These are phyloP conservation scores for Periophthalmus modestus DNA, from an alignment of 2,113 vertebrate species.

Conservation along the genomic window DNA sequence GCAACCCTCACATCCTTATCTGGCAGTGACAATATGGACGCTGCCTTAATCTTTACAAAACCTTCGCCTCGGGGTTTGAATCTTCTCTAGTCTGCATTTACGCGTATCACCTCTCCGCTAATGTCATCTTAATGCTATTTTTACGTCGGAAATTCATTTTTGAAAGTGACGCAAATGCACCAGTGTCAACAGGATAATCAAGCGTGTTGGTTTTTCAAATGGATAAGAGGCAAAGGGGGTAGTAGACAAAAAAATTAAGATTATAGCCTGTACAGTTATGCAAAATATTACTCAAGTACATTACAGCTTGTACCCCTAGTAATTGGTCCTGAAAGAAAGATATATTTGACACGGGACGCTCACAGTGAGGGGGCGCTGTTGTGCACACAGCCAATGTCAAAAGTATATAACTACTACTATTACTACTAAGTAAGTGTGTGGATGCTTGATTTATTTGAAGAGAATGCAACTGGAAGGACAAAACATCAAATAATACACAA, in stretches of 20 bases:
- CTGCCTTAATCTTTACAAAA: background rate
- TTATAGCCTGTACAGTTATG: slow-evolving; percentile 25
- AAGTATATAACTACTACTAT: too few species aligned
- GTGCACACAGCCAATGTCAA: too few species aligned
- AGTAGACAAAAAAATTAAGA: slow-evolving; percentile 26
- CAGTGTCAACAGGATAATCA: slow-evolving; percentile 31
- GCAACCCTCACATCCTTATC: background rate
- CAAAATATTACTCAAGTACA: too few species aligned
- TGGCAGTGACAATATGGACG: background rate
- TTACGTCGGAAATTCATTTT: slow-evolving; percentile 17
- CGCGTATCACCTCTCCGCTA: slow-evolving; percentile 7
- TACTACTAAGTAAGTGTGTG: too few species aligned
- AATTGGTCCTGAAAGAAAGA: too few species aligned
- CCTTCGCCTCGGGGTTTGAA: background rate
- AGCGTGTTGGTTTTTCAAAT: slow-evolving; percentile 24
- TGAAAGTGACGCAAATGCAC: slow-evolving; percentile 13
- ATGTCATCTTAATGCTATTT: slow-evolving; percentile 33
- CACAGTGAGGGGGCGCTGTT: too few species aligned
- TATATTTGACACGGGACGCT: too few species aligned
- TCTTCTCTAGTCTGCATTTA: background rate
- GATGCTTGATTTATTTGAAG: too few species aligned
- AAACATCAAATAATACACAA: too few species aligned
- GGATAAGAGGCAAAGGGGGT: slow-evolving; percentile 31
- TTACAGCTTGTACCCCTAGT: too few species aligned
- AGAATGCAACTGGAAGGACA: too few species aligned